Base-by-base conservation (phyloP, 2,888 invertebrate species). In the Dascillus cervinus region DNA sequence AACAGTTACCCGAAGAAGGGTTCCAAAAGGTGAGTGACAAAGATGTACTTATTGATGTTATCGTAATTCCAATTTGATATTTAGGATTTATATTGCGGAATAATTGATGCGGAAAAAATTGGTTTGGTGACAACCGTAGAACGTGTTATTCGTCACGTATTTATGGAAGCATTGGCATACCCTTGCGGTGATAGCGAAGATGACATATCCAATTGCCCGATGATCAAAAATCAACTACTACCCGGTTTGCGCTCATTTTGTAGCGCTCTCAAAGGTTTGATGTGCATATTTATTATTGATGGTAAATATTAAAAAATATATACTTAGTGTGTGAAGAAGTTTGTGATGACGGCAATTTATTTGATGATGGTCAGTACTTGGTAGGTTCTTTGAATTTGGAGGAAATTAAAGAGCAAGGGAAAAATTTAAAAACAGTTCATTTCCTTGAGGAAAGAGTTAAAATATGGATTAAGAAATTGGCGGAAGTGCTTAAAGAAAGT, bases 1-100 rank as follows among this genome's bases (percentile, higher is more conserved):
- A 89, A 53, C 87, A 88, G 58, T 63, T 91, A 44, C 89, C 89
- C 0, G 90, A 90, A 60, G 90, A 91, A 66, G 89, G 89, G n/a
- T 90, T 90, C 53, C 89, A 89, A 60, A 89, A 88, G 67, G 89
- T 70, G 11, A 10, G 20, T 8, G 17, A 17, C 4, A 17, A 17
- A 17, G 8, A 17, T 17, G 17, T 17, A 17, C 4, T 17, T 17
- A n/a, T n/a, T n/a, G n/a, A n/a, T n/a, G n/a, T n/a, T n/a, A 6
- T 17, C 4, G 8, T 17, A 17, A 17, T 6, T 4, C 4, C 4
- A 17, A 17, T 8, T 17, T 6, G 8, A 17, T 34, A 47, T 47
- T 23, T 39, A 65, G 64, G 66, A 66, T 46, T 43, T 66, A 3
- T 86, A 79, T 52, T 89, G 88, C 44, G 89, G 89, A 2, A 73